phyloP scores from a whole-genome alignment of 2,797 vertebrate species.

The Pangasius djambal region DNA sequence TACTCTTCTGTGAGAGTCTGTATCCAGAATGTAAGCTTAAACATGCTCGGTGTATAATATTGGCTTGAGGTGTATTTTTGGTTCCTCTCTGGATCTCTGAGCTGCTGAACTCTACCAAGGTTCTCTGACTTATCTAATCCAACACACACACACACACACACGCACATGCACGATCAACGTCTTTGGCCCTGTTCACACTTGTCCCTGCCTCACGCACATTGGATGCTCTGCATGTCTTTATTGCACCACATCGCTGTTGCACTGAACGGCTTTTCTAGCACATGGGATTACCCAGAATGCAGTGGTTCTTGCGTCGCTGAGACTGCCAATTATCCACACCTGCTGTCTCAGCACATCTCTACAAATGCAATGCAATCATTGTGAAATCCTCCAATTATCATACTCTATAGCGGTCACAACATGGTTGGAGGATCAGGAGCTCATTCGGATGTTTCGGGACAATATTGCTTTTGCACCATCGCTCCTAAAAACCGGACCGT shows the following conservation, averaged over 20 bases:
- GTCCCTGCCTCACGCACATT: too few species aligned
- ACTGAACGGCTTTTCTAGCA: not conserved
- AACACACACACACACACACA: not conserved
- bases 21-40: not conserved
- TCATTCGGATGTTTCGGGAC: not conserved
- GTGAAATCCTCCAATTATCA: constrained; percentile 20
- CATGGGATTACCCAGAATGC: constrained; percentile 28
- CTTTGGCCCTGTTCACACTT: not conserved
- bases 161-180: not conserved
- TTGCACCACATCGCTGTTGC: not conserved
- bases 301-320: not conserved
- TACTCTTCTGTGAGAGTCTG: not conserved
- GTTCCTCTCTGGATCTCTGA: not conserved
- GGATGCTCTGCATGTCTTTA: not conserved
- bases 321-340: constrained; percentile 18
- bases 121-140: not conserved
- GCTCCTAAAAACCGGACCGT: not conserved
- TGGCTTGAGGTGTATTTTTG: constrained; percentile 26
- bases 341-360: constrained; percentile 18
- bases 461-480: not conserved
- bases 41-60: not conserved
- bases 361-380: not conserved
- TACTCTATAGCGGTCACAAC: not conserved
- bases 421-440: not conserved
- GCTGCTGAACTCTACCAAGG: not conserved